These are phyloP conservation scores for Ochropleura plecta DNA, from an alignment of 2,888 invertebrate species.

Conservation along the genomic window DNA sequence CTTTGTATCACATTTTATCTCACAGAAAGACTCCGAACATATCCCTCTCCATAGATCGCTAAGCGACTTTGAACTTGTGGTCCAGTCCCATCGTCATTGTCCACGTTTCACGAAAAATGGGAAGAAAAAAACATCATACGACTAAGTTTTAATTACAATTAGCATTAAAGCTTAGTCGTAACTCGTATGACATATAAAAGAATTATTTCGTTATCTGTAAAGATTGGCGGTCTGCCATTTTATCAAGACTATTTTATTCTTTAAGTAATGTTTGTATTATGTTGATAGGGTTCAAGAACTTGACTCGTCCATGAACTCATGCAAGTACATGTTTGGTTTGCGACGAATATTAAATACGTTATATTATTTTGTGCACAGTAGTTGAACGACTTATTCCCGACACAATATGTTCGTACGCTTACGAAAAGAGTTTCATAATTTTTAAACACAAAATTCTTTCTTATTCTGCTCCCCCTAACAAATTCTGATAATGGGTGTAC, in stretches of 20 bases:
- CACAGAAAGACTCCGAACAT: too few relatives aligned
- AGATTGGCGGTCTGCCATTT: conserved; percentile 35
- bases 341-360: conserved; percentile 16
- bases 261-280: not conserved
- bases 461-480: not conserved
- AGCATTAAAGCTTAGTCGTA: too few relatives aligned
- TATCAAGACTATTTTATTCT: conserved; percentile 17
- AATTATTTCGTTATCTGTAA: not conserved
- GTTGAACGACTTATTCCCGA: not conserved
- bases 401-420: not conserved
- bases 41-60: too few relatives aligned
- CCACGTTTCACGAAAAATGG: too few relatives aligned
- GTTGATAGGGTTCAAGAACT: conserved; percentile 31
- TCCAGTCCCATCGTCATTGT: too few relatives aligned
- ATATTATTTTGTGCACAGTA: not conserved
- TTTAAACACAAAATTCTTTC: too few relatives aligned
- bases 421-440: not conserved
- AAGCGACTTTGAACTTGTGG: too few relatives aligned
- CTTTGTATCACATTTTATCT: too few relatives aligned
- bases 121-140: not conserved
- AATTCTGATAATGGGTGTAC: too few relatives aligned
- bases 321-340: not conserved
- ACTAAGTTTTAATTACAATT: not conserved
- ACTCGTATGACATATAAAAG: too few relatives aligned
- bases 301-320: conserved; percentile 35